Evolutionary conservation across 2,888 invertebrate genomes (phyloP).

Genomic region (Ptychoptera contaminata): DNA sequence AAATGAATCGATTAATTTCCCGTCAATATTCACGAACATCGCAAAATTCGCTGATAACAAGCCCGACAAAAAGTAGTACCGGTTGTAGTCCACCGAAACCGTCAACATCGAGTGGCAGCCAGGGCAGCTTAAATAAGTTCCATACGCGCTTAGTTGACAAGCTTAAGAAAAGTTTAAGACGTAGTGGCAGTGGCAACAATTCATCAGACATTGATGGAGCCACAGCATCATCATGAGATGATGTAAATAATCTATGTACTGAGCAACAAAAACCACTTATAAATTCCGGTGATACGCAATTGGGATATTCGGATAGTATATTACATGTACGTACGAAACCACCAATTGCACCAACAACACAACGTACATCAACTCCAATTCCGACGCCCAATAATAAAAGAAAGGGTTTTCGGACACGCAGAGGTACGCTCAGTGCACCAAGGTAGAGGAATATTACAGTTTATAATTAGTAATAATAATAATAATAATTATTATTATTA

Average conservation of each 20-base stretch:
- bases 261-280: slow-evolving; percentile 1
- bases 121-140: slow-evolving; percentile 52
- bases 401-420: not conserved
- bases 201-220: slow-evolving; percentile 1
- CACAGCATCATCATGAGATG: not conserved
- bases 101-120: slow-evolving; percentile 36
- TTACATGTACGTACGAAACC: slow-evolving; percentile 4
- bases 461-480: no score
- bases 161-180: slow-evolving; percentile 43
- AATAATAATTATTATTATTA: no score
- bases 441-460: not conserved
- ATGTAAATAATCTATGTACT: not conserved
- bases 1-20: slow-evolving; percentile 32
- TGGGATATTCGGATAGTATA: slow-evolving; percentile 4
- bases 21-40: slow-evolving; percentile 44
- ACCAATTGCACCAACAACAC: slow-evolving; percentile 2
- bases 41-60: slow-evolving; percentile 41
- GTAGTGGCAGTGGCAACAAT: not conserved
- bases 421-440: slow-evolving; percentile 3
- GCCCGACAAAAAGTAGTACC: slow-evolving; percentile 44
- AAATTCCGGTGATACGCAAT: slow-evolving; percentile 1
- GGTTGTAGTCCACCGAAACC: slow-evolving; percentile 37
- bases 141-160: slow-evolving; percentile 56
- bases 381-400: slow-evolving; percentile 3
- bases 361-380: not conserved